phyloP scores from a whole-genome alignment of 2,797 vertebrate species.

The Sebastes goodei region DNA sequence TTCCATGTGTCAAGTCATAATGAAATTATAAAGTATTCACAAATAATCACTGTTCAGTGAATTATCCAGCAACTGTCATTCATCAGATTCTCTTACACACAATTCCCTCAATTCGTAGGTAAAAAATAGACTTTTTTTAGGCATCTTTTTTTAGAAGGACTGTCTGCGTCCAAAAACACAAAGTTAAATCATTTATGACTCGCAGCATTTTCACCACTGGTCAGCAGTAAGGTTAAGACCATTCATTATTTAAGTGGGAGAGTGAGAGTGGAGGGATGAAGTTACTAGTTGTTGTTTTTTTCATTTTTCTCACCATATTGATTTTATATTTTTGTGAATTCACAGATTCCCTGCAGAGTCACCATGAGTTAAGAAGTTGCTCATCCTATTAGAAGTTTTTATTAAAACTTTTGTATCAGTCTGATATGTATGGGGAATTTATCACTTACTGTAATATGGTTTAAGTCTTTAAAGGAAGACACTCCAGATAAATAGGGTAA shows the following conservation, averaged over 20 bases:
- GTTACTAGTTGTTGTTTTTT: not conserved
- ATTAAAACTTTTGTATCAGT: not conserved
- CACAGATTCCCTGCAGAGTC: not conserved
- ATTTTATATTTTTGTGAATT: too few species aligned
- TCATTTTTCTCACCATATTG: not conserved
- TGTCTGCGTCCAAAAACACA: not conserved
- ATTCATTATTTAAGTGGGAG: too few species aligned
- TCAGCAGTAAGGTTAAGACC: too few species aligned
- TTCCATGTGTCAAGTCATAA: too few species aligned
- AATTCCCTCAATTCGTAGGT: not conserved
- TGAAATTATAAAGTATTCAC: not conserved
- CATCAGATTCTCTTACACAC: not conserved
- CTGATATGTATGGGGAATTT: not conserved
- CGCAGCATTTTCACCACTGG: too few species aligned
- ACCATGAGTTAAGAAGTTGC: not conserved
- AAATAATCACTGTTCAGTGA: not conserved
- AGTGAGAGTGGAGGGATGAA: not conserved
- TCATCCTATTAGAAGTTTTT: not conserved
- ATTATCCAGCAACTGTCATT: not conserved
- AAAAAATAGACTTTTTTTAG: not conserved
- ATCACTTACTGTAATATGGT: not conserved
- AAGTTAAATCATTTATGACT: conserved; percentile 1
- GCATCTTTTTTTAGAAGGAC: too few species aligned
- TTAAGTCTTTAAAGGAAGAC: too few species aligned
- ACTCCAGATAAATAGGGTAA: too few species aligned